A percentile compares a stretch with the other conserved stretches of the same genome.
Conservation (phyloP, 2,797 vertebrate genomes). For the Darevskia nairensis region DNA sequence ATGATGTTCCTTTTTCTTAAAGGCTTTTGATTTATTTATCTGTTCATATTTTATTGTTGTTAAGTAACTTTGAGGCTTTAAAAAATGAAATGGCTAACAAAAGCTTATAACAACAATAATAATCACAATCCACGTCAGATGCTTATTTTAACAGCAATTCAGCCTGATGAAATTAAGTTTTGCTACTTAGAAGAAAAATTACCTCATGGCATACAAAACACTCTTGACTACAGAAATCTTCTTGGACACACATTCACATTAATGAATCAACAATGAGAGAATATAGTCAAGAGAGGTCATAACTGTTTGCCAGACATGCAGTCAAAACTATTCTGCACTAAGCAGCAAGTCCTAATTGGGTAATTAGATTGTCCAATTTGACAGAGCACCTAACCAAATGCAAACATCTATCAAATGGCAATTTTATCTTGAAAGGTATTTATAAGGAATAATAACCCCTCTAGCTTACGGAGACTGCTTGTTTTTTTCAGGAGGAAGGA, state of each 20-base stretch:
- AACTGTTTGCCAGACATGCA: conserved; percentile 48
- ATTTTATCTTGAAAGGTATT: conserved; percentile 50
- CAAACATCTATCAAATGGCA: conserved; percentile 44
- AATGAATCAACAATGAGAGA: conserved; percentile 49
- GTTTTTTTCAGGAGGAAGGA: conserved; percentile 44
- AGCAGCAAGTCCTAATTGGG: conserved; percentile 26
- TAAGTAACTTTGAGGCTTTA: no score
- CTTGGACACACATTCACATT: conserved; percentile 30
- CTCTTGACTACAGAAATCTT: conserved; percentile 45
- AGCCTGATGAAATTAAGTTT: conserved; percentile 36
- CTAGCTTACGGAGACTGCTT: conserved; percentile 19
- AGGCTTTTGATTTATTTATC: no score
- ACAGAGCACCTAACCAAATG: conserved; percentile 35
- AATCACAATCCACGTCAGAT: conserved; percentile 4
- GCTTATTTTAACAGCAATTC: conserved; percentile 51
- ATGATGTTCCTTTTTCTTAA: no score
- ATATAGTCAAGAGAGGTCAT: conserved; percentile 43
- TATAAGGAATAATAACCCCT: conserved; percentile 42
- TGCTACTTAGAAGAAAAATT: conserved; percentile 7
- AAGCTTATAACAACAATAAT: no score
- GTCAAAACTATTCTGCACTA: conserved; percentile 45
- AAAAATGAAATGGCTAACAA: no score
- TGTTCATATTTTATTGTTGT: no score
- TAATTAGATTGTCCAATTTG: conserved; percentile 47
- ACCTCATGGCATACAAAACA: conserved; percentile 44